Conservation (phyloP, 2,113 vertebrate genomes). For the Neodon shergylaensis region DNA sequence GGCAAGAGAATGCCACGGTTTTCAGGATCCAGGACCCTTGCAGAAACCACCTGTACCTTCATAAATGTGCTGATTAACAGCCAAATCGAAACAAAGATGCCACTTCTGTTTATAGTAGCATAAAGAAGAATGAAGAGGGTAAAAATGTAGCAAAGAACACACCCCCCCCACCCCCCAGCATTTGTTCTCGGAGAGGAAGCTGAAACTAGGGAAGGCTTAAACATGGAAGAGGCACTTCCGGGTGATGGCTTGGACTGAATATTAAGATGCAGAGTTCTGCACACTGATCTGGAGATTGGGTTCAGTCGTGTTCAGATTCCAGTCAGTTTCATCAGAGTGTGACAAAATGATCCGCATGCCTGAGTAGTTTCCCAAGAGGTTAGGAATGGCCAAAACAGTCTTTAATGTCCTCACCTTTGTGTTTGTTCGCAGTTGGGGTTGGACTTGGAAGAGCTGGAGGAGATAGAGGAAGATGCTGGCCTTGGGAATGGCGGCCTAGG, state of each 20-base stretch:
- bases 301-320: background rate
- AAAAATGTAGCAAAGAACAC: background rate
- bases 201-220: background rate
- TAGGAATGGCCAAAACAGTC: background rate
- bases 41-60: background rate
- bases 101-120: background rate
- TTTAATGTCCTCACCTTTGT: background rate
- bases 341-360: background rate
- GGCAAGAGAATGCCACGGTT: background rate
- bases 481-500: slow-evolving; percentile 93
- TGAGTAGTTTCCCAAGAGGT: background rate
- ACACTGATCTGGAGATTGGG: background rate
- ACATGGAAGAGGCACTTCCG: background rate
- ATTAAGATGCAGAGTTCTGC: background rate
- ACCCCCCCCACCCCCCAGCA: background rate
- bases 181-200: background rate
- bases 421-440: slow-evolving; percentile 88
- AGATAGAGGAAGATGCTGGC: slow-evolving; percentile 94
- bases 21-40: background rate
- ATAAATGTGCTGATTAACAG: background rate
- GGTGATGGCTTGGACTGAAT: background rate
- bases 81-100: background rate
- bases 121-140: background rate
- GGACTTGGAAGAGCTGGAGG: slow-evolving; percentile 93
- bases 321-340: background rate